Percentiles rank a stretch among this genome's conserved stretches.
phyloP scores from a whole-genome alignment of 2,888 invertebrate genomes.

The Flexamia atlantica region DNA sequence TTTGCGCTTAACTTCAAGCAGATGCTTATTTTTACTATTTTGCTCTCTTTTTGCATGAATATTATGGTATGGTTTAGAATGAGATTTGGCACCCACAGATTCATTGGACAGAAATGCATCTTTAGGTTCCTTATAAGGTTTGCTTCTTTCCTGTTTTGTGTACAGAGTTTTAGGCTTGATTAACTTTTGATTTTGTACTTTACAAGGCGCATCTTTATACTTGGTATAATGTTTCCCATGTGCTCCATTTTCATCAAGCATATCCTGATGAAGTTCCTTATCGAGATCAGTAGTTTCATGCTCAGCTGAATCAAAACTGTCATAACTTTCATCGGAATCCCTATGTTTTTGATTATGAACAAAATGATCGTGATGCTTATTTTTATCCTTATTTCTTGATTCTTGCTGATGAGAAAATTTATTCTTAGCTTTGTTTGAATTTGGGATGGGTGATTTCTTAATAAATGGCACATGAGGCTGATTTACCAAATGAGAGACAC shows the following conservation, averaged over 20 bases:
- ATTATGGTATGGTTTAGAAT: background rate
- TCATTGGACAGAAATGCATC: background rate
- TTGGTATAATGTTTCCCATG: background rate
- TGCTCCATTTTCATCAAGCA: background rate
- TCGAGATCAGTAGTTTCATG: constrained; percentile 27
- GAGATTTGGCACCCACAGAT: background rate
- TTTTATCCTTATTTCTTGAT: background rate
- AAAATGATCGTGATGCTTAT: background rate
- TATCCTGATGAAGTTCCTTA: background rate
- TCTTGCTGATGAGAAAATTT: background rate
- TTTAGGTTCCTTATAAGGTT: background rate
- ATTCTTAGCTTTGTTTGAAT: background rate
- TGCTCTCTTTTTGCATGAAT: background rate
- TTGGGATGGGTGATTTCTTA: background rate
- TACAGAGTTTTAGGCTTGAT: background rate
- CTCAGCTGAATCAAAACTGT: constrained; percentile 28
- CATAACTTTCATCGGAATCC: constrained; percentile 21
- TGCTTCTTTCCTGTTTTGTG: background rate
- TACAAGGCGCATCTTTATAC: background rate
- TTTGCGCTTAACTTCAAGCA: background rate
- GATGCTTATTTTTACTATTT: background rate
- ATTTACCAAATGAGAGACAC: background rate
- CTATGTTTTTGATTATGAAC: background rate
- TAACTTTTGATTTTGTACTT: background rate
- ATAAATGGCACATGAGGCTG: background rate